These are phyloP conservation scores for Chascanopsetta lugubris DNA, from an alignment of 2,113 vertebrate genomes.

Conservation along the genomic window DNA sequence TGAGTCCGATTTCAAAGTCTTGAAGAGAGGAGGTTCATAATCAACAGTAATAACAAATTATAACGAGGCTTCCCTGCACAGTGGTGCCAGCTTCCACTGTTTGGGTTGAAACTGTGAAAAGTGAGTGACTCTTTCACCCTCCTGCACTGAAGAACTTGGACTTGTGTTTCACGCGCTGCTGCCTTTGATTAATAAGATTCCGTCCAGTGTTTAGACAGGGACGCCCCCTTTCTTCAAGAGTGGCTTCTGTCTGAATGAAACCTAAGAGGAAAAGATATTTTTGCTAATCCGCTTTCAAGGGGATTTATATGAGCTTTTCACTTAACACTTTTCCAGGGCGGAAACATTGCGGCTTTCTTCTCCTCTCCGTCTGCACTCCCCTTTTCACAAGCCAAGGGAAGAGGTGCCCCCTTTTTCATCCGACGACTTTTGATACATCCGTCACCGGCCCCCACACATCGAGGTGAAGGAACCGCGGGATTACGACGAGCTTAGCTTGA, in stretches of 20 bases:
- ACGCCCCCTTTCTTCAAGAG: slow-evolving; percentile 46
- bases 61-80: slow-evolving; percentile 74
- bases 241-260: slow-evolving; percentile 64
- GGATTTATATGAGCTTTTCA: slow-evolving; percentile 66
- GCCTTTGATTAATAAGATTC: slow-evolving; percentile 74
- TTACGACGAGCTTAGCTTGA: slow-evolving; percentile 36
- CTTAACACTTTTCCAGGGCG: slow-evolving; percentile 63
- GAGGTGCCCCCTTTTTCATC: slow-evolving; percentile 20
- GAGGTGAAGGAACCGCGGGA: slow-evolving; percentile 34
- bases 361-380: slow-evolving; percentile 22
- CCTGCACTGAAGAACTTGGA: slow-evolving; percentile 47
- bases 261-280: slow-evolving; percentile 67
- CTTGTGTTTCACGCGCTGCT: slow-evolving; percentile 59
- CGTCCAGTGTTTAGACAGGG: slow-evolving; percentile 72
- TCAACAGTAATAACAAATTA: slow-evolving; percentile 82
- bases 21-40: slow-evolving; percentile 66
- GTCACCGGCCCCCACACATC: slow-evolving; percentile 21
- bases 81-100: slow-evolving; percentile 69
- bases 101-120: slow-evolving; percentile 70
- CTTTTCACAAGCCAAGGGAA: slow-evolving; percentile 24
- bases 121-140: slow-evolving; percentile 53
- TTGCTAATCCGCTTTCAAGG: slow-evolving; percentile 68
- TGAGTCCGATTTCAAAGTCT: slow-evolving; percentile 72
- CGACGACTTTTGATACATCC: slow-evolving; percentile 9
- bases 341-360: slow-evolving; percentile 60